Evolutionary conservation across 2,113 vertebrate species (phyloP).

Genomic region (Ceuthmochares aereus): DNA sequence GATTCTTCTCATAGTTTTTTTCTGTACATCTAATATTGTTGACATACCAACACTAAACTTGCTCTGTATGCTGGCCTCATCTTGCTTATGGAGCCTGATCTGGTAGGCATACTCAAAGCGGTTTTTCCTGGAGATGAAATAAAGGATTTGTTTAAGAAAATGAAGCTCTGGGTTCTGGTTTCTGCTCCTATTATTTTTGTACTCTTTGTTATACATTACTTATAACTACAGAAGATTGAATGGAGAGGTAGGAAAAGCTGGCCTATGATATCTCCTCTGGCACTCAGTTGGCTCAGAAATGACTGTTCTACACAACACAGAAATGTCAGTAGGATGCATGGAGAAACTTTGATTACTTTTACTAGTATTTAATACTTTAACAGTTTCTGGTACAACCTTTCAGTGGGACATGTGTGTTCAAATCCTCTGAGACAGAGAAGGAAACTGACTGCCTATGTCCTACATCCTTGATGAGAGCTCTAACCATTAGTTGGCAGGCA

Average conservation of each 20-base stretch:
- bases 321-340: background rate
- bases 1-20: background rate
- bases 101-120: background rate
- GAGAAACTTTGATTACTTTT: background rate
- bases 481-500: background rate
- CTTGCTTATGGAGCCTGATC: background rate
- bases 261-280: background rate
- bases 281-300: background rate
- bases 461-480: background rate
- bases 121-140: background rate
- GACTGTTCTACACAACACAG: background rate
- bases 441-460: background rate
- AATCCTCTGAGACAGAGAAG: background rate
- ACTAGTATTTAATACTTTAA: background rate
- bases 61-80: rapidly evolving
- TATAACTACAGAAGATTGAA: background rate
- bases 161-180: background rate
- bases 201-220: background rate
- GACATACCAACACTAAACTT: background rate
- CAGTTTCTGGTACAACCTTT: background rate
- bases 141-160: background rate
- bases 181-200: background rate
- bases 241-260: background rate
- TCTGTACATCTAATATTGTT: background rate
- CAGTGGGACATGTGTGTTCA: background rate